phyloP scores from a whole-genome alignment of 2,888 invertebrate species.

The Synanthedon formicaeformis region DNA sequence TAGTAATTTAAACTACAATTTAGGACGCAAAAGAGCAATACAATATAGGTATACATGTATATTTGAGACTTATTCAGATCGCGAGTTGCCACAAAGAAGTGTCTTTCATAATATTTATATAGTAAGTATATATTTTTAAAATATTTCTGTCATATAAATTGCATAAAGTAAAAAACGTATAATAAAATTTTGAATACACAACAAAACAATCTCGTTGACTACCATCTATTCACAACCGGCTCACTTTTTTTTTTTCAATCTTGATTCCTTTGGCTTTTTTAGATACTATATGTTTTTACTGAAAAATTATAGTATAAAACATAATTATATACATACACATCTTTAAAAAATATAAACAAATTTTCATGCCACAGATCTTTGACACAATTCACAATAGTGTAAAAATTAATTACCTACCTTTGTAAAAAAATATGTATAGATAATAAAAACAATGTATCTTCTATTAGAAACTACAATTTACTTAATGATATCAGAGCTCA shows the following conservation, averaged over 20 bases:
- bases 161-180: neutral
- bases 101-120: too few relatives aligned
- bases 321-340: neutral
- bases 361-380: conserved; percentile 11
- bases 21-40: too few relatives aligned
- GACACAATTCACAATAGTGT: conserved; percentile 20
- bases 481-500: neutral
- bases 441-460: conserved; percentile 17
- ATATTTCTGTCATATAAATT: too few relatives aligned
- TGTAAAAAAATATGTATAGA: conserved; percentile 19
- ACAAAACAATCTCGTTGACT: conserved; percentile 38
- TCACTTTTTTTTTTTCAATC: conserved; percentile 29
- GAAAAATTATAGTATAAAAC: neutral
- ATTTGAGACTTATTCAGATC: too few relatives aligned
- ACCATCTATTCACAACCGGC: conserved; percentile 51
- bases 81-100: too few relatives aligned
- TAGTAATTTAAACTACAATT: too few relatives aligned
- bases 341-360: neutral
- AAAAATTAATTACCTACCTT: conserved; percentile 9
- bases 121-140: too few relatives aligned
- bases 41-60: too few relatives aligned
- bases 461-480: conserved; percentile 7
- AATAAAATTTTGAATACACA: conserved; percentile 56
- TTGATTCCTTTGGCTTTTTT: conserved; percentile 51
- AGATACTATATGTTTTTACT: conserved; percentile 14